Conservation (phyloP, 2,888 invertebrate genomes). For the Ichneumoninae sp. region DNA sequence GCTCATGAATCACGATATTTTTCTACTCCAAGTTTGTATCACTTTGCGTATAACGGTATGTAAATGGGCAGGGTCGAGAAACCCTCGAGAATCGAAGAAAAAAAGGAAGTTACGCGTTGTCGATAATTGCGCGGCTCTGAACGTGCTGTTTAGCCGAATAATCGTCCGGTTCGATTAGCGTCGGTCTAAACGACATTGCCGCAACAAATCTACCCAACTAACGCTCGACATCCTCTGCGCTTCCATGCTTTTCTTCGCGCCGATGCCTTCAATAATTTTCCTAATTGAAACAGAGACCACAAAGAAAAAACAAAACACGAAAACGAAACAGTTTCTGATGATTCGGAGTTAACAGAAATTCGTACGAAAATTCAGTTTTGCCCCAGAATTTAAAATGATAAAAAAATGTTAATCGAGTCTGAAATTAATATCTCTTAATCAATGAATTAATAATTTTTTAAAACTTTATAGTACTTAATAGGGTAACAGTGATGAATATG, state of each 20-base stretch:
- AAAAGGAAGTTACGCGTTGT: neutral
- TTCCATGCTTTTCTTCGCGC: conserved; percentile 2
- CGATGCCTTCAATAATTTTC: neutral
- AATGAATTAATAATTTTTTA: no score
- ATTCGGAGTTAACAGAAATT: no score
- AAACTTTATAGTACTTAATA: no score
- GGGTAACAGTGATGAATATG: no score
- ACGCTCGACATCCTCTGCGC: conserved; percentile 1
- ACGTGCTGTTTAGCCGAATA: neutral
- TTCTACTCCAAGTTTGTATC: neutral
- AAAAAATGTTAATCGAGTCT: no score
- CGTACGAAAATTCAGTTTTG: no score
- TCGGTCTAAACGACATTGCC: conserved; percentile 10
- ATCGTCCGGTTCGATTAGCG: conserved; percentile 13
- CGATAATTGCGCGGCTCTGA: conserved; percentile 15
- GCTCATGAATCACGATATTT: neutral
- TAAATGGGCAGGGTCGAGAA: neutral
- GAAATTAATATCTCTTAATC: no score
- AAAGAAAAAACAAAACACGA: neutral
- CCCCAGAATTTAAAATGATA: no score
- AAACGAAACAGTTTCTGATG: neutral
- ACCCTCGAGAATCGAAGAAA: neutral
- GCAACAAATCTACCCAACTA: neutral
- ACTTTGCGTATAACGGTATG: neutral
- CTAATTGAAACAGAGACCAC: conserved; percentile 1